phyloP scores from a whole-genome alignment of 2,797 vertebrate genomes.

The Clarias platycephalus region DNA sequence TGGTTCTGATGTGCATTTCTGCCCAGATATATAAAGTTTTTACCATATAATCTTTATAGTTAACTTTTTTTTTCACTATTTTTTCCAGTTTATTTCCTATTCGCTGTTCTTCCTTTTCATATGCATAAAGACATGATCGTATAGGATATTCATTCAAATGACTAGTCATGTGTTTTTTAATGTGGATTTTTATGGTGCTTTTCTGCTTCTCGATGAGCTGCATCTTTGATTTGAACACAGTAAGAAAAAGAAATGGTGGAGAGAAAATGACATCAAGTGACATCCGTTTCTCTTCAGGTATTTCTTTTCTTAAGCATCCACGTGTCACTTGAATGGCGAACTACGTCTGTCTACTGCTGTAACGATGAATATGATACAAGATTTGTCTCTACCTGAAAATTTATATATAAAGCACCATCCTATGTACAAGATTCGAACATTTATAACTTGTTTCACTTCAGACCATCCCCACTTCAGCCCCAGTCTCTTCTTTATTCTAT shows the following conservation, averaged over 20 bases:
- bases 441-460: not conserved
- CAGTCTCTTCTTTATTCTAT: not conserved
- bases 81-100: not conserved
- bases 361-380: not conserved
- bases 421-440: not conserved
- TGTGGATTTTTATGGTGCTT: not conserved
- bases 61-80: not conserved
- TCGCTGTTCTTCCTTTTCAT: not conserved
- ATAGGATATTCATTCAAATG: too few relatives aligned
- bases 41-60: too few relatives aligned
- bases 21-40: not conserved
- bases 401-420: constrained; percentile 15
- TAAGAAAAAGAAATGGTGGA: not conserved
- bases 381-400: not conserved
- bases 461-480: not conserved
- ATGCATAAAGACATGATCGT: too few relatives aligned
- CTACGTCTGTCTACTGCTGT: too few relatives aligned
- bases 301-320: too few relatives aligned
- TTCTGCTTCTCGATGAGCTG: not conserved
- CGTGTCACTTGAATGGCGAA: not conserved
- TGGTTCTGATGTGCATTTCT: not conserved
- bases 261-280: not conserved
- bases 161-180: too few relatives aligned
- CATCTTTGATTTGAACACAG: not conserved
- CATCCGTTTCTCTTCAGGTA: not conserved